Evolutionary conservation across 2,888 invertebrate species (phyloP), one percentile per base, ranked within the genome.

Genomic region (Cephus rjabovi): DNA sequence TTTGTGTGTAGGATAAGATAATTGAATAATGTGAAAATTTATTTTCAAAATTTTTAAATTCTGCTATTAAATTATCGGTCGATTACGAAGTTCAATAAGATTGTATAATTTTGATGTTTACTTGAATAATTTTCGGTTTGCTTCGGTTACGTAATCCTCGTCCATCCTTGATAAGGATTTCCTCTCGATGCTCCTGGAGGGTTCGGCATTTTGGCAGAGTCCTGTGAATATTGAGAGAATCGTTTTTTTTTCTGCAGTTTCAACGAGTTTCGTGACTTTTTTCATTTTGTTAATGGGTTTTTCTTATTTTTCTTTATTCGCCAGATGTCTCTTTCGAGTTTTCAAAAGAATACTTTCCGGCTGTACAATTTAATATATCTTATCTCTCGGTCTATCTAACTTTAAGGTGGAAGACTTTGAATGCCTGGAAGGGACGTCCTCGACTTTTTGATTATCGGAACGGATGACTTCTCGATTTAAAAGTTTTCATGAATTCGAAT

Each of bases 191-290:
- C 76, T 77, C 37, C 76, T 79, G 77, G 76, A 80, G 34, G 79
- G 84, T 69, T 85, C 88, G 31, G 86, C 88, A 81, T 89, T 88
- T 76, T 88, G 88, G 76, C 89, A 87, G 69, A 75, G 68, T 3
- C 88, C 89, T 89, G 81, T 12, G 81, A 81, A 56, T 56, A 56
- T 23, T 9, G 40, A 56, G 2, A 56, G 9, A 34, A 69, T 34
- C 35, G 15, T 37, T 31, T 33, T 34, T 11, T 69, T 40, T 56
- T 56, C 34, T 73, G 74, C 74, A 75, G 77, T 35, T n/a, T 71
- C n/a, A 30, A 30, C 30, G 35, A 74, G 11, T 23, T 15, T 15
- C 30, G 40, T 74, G 69, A 73, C 12, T 31, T 69, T 69, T 74
- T 73, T 74, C 56, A 74, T 76, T 71, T 34, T 75, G 37, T 70